phyloP scores from a whole-genome alignment of 2,797 vertebrate species.

The Neostethus bicornis region DNA sequence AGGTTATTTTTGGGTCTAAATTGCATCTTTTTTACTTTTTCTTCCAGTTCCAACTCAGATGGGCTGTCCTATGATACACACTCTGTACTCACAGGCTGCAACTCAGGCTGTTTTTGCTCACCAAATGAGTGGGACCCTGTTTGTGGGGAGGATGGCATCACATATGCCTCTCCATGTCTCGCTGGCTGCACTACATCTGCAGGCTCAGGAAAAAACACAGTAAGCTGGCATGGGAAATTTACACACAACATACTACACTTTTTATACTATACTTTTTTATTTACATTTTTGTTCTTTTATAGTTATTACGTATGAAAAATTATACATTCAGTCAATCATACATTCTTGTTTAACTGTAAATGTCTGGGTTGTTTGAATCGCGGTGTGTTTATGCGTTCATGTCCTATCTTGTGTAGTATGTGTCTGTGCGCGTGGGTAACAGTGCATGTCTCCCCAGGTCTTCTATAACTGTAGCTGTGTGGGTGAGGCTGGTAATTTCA shows the following conservation, averaged over 20 bases:
- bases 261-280: not conserved
- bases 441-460: conserved; percentile 75
- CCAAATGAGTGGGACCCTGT: conserved; percentile 88
- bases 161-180: conserved; percentile 87
- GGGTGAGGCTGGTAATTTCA: conserved; percentile 74
- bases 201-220: conserved; percentile 78
- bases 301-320: too few relatives aligned
- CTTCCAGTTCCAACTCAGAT: conserved; percentile 64
- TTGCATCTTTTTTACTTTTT: conserved; percentile 3
- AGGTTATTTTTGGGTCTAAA: not conserved
- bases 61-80: conserved; percentile 53
- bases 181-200: conserved; percentile 82
- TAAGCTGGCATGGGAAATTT: conserved; percentile 66
- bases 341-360: not conserved
- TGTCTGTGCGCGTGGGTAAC: conserved; percentile 4
- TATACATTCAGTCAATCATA: too few relatives aligned
- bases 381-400: not conserved
- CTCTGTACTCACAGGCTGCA: conserved; percentile 78
- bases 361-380: not conserved
- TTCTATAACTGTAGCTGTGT: conserved; percentile 90
- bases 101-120: conserved; percentile 84
- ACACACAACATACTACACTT: not conserved
- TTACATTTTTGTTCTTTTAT: too few relatives aligned
- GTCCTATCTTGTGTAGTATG: not conserved
- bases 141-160: conserved; percentile 86